Base-by-base conservation (phyloP, 2,888 invertebrate genomes). In the Nasonia oneida region DNA sequence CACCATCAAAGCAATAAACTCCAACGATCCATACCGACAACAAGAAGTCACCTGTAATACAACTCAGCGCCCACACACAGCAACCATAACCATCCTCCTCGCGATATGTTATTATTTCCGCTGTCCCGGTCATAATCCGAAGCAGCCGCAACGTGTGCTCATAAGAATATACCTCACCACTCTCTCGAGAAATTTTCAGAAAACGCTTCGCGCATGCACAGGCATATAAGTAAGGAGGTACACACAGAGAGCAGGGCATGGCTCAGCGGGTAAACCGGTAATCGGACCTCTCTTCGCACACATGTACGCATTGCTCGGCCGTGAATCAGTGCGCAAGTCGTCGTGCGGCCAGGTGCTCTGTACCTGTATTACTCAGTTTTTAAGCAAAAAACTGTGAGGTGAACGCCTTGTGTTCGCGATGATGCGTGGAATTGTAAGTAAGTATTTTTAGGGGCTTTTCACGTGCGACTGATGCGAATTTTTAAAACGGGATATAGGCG, bases 241-340 rank as follows among this genome's bases (percentile, higher is more conserved):
- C 18, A 18, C 15, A 29, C 29, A 29, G 29, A 29, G 29, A 47
- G 37, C 37, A 37, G 33, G 37, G 37, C 39, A 73, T 29, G 33
- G 78, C 71, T 57, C 78, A 61, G 61, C 78, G 83, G 37, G 33
- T 14, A 75, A 84, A 84, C 80, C 76, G 81, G 73, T 78, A 81
- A 73, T 73, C 84, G 70, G 84, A 85, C 78, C 53, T 81, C 47
- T 64, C 47, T 50, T 74, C 3, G 23, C 81, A 18, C 23, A 18
- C 23, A 14, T 10, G 18, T 37, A 71, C 70, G 42, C 81, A 82
- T 85, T 78, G 67, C 86, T 80, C 47, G 76, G 50, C 83, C 71
- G 80, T 86, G 86, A 86, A 86, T 86, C 86, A 86, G 86, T 83
- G 86, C 83, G 47, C 80, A 78, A 85, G 81, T 82, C 73, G 37